Evolutionary conservation across 1,140 invertebrate species (phyloP), one percentile per base, ranked within the genome.

Genomic region (Dendrolimus kikuchii): DNA sequence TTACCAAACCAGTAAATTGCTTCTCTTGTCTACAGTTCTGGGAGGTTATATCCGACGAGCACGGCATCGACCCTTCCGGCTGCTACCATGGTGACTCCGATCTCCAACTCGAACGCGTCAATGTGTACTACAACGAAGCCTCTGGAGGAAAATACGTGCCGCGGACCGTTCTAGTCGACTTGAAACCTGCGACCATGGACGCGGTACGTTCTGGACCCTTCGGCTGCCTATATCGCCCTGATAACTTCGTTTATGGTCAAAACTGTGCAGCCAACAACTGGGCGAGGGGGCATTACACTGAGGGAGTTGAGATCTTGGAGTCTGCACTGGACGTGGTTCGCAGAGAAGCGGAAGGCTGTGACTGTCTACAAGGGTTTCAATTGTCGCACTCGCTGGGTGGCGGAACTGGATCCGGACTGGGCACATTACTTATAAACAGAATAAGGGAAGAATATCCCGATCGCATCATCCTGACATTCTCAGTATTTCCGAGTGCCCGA

Each of bases 281-380:
- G 96, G 95, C 95, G 38, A 96, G 96, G 79, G 96, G 96, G 10
- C 95, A 98, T 74, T 98, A 97, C 87, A 98, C 96, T 36, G 96
- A 98, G 87, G 95, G 96, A 5, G 96, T 95, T 6, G 96, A 97
- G 77, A 79, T 97, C 36, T 93, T 97, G 6, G 95, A 96, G 68
- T 93, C 94, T 2, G 94, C 96, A 0, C 82, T 96, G 49, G 95
- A 97, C 73, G 94, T 96, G 1, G 91, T 97, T 5, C 89, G 96
- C 10, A 96, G 95, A 72, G 95, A 97, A 76, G 94, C 95, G 5
- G 96, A 98, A 85, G 92, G 91, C 55, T 97, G 95, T 68, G 95
- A 97, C 76, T 96, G 95, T 71, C 86, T 97, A 39, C 94, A 95
- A 89, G 95, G 95, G 46, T 97, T 97, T 83, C 92, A 97, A 87